A percentile compares a stretch with the other conserved stretches of the same genome.
Evolutionary conservation across 1,140 invertebrate species (phyloP).

Genomic region (Vollenhovia emeryi): DNA sequence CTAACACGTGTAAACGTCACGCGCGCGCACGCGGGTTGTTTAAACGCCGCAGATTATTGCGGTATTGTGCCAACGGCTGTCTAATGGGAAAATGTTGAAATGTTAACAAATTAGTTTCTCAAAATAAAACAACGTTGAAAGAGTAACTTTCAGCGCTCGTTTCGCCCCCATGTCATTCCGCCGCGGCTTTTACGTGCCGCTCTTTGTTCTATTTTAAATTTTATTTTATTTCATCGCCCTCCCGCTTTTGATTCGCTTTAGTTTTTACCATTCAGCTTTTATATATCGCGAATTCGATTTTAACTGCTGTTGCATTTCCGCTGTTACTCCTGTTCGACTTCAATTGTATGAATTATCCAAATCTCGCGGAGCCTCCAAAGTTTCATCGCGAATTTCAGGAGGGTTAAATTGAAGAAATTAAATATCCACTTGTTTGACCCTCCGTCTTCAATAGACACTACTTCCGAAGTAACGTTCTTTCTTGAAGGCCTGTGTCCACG

Average conservation of each 20-base stretch:
- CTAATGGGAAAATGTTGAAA: neutral
- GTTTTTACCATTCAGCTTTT: neutral
- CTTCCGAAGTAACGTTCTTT: too few relatives aligned
- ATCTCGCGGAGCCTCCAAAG: neutral
- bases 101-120: conserved; percentile 1
- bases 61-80: neutral
- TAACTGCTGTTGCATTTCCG: neutral
- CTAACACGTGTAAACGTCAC: conserved; percentile 36
- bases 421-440: neutral
- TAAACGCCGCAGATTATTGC: neutral
- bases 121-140: neutral
- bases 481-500: too few relatives aligned
- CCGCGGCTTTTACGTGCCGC: neutral
- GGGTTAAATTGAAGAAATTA: neutral
- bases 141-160: neutral
- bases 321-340: neutral
- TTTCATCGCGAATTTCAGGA: neutral
- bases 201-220: neutral
- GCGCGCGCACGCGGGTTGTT: neutral
- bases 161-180: neutral
- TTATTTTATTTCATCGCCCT: neutral
- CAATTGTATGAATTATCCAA: conserved; percentile 4
- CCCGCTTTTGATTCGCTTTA: neutral
- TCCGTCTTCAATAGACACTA: too few relatives aligned
- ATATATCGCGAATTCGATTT: neutral